Percentiles rank a stretch among this genome's conserved stretches.
phyloP scores from a whole-genome alignment of 2,888 invertebrate genomes.

The Apamea epomidion region DNA sequence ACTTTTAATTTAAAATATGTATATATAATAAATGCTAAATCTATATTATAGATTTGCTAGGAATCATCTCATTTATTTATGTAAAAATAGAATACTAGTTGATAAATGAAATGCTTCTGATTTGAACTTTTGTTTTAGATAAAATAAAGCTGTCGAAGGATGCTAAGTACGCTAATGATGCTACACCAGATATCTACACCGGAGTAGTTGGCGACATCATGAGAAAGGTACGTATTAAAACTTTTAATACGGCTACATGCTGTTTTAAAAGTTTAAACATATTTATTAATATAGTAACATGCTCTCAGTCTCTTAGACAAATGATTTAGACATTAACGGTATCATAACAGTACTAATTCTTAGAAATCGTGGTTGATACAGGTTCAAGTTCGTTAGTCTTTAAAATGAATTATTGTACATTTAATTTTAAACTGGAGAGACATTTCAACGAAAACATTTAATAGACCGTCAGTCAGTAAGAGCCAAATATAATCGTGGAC shows the following conservation, averaged over 20 bases:
- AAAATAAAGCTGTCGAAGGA: conserved; percentile 96
- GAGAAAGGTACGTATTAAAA: conserved; percentile 91
- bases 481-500: background rate
- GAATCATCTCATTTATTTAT: background rate
- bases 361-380: background rate
- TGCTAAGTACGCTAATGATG: conserved; percentile 95
- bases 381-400: no score
- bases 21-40: no score
- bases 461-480: no score
- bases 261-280: no score
- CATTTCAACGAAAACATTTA: background rate
- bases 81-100: background rate
- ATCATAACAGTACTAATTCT: background rate
- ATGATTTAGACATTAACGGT: no score
- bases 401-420: background rate
- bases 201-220: conserved; percentile 97
- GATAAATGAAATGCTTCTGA: background rate
- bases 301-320: no score
- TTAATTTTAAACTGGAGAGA: background rate
- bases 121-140: conserved; percentile 89
- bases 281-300: background rate
- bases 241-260: background rate
- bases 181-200: conserved; percentile 95
- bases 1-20: background rate
- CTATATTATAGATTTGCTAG: background rate